Evolutionary conservation across 1,140 invertebrate genomes (phyloP), one percentile per base, ranked within the genome.

Genomic region (Anastrepha ludens): DNA sequence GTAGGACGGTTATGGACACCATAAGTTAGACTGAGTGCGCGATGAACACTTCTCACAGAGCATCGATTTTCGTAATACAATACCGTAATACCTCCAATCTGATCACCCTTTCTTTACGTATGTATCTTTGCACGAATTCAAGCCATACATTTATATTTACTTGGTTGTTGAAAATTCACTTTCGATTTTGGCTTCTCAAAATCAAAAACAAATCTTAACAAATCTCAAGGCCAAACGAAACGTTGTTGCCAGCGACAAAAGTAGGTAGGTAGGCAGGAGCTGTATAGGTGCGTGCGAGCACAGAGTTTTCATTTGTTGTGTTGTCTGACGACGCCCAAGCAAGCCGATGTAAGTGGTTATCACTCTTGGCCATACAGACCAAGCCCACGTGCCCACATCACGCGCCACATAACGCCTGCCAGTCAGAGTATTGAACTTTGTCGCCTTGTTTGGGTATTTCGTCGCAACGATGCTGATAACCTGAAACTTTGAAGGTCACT

Each of bases 401-500:
- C 74, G 9, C 70, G 44, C 17, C 13, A 74, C 13, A 13, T 29
- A 29, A 29, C 29, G n/a, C n/a, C 60, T 1, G n/a, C 7, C 74
- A 9, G 2, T 81, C 55, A 39, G 74, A n/a, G 17, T 81, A 55
- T 58, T 55, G 47, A 81, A 55, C 74, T 81, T 41, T 9, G 0
- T 29, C 15, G 74, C 2, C 29, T 39, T 20, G 74, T 81, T 81
- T 50, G 15, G 17, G n/a, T 55, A 2, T 1, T 70, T 2, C 70
- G n/a, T 55, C 3, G 74, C 20, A 29, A 13, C 41, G 74, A 2
- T 58, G 74, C 47, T 81, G 47, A 20, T 81, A 81, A 81, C 50
- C 47, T 81, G n/a, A 81, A 81, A 81, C 7, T 81, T 81, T 81
- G 74, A 81, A 81, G 74, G 74, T 81, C 74, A 55, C 74, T 81